phyloP scores from a whole-genome alignment of 2,113 vertebrate species.

The Sinocyclocheilus rhinocerous region DNA sequence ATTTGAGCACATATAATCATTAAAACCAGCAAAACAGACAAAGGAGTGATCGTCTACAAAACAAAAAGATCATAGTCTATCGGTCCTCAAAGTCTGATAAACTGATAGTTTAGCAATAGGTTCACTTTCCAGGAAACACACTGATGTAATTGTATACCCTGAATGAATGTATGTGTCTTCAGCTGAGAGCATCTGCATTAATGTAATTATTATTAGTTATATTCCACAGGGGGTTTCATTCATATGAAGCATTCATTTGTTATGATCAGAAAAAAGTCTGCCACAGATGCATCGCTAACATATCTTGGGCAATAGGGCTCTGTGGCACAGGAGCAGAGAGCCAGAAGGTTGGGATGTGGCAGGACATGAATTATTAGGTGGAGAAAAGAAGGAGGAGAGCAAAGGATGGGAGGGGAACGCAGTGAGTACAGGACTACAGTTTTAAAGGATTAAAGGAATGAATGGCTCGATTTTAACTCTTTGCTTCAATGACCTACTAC shows the following conservation, averaged over 20 bases:
- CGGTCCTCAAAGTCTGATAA: neutral
- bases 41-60: neutral
- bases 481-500: neutral
- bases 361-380: neutral
- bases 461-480: neutral
- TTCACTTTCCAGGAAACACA: neutral
- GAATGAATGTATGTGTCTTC: neutral
- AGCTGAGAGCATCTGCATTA: neutral
- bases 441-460: conserved; percentile 7
- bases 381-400: conserved; percentile 8
- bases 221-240: neutral
- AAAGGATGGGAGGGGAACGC: neutral
- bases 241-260: neutral
- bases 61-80: neutral
- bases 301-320: neutral
- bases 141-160: neutral
- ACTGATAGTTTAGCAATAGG: neutral
- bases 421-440: neutral
- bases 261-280: neutral
- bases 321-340: conserved; percentile 3
- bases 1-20: neutral
- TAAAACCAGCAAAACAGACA: neutral
- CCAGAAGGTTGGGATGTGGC: conserved; percentile 24
- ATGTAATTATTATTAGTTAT: neutral
- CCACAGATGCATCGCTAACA: neutral